phyloP scores from a whole-genome alignment of 2,113 vertebrate species.

The Phylloscopus whistleri region DNA sequence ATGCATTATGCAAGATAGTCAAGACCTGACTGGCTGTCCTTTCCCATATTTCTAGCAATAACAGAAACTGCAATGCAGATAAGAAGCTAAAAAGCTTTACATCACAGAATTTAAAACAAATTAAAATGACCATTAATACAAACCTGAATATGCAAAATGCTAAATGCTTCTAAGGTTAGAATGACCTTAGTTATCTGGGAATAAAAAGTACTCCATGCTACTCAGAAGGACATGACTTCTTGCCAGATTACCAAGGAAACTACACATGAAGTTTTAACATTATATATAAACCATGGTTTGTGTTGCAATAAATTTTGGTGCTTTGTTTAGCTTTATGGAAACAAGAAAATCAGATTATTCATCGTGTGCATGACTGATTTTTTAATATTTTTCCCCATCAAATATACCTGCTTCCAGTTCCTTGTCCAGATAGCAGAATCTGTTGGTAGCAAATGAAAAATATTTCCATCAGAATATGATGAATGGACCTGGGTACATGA shows the following conservation, averaged over 20 bases:
- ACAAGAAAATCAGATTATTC: neutral
- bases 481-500: neutral
- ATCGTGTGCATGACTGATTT: neutral
- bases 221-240: neutral
- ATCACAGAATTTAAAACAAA: neutral
- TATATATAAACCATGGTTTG: neutral
- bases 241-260: neutral
- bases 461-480: neutral
- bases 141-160: neutral
- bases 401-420: neutral
- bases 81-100: neutral
- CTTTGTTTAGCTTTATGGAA: neutral
- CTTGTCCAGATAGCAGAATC: neutral
- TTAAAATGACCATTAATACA: neutral
- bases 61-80: neutral
- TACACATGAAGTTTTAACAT: neutral
- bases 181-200: neutral
- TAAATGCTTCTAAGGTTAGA: neutral
- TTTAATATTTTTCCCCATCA: neutral
- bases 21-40: neutral
- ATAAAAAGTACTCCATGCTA: neutral
- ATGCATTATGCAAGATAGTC: neutral
- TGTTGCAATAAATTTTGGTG: neutral
- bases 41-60: neutral
- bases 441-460: neutral